Base-by-base conservation (phyloP, 1,140 invertebrate genomes). In the Palaemon carinicauda region DNA sequence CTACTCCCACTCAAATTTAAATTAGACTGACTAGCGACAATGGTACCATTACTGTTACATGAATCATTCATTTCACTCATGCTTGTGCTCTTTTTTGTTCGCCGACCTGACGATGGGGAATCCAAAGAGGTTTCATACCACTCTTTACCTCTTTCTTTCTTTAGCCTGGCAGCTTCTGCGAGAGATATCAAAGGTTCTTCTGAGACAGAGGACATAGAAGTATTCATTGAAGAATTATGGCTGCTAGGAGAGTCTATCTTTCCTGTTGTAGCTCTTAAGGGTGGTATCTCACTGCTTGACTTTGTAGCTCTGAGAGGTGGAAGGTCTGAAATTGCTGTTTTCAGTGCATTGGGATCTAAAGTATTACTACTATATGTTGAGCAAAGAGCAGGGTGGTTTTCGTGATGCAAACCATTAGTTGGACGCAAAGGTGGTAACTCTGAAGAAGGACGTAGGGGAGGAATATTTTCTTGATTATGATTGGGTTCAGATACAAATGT, bases 111-210 rank as follows among this genome's bases (percentile, higher is more conserved):
- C 3, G 90, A 71, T 33, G 92, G 93, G 0, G 94, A 93, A 91
- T 95, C 95, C 65, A 95, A 90, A 10, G 94, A 94, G 0, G 95
- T 95, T 91, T 95, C 95, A 90, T 94, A 94, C 95, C 95, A 95
- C 78, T 95, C 94, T 89, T 95, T 95, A 89, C 95, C 94, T 87
- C 90, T 83, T 41, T 90, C 89, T 74, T 90, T 91, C 54, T 88
- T 89, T 50, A 83, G 78, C 52, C 87, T 81, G 14, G 88, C 88
- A n/a, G 83, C 88, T 73, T 89, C 88, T 33, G 88, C 88, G 53
- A 89, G 69, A 41, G 85, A 87, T 17, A 89, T 81, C 29, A 89
- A 80, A 21, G 86, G 88, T 52, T 89, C 88, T 78, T 75, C 84
- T 24, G 51, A 50, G 82, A 86, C 77, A 33, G 78, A 79, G 29